phyloP scores from a whole-genome alignment of 2,797 vertebrate genomes.

The Xerus rutilus region DNA sequence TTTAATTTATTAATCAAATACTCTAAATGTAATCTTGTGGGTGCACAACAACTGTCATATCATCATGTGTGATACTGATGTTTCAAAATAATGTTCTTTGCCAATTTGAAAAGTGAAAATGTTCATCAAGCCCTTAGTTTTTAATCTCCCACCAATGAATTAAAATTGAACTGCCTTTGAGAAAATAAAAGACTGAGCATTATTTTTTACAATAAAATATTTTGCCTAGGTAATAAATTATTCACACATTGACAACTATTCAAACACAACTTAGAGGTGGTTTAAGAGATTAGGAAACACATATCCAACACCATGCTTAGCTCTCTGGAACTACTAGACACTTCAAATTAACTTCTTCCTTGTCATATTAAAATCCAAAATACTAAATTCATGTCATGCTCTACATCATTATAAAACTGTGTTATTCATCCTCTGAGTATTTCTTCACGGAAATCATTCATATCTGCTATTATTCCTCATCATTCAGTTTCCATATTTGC shows the following conservation, averaged over 20 bases:
- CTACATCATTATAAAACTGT: background rate
- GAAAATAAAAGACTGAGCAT: background rate
- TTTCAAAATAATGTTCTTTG: background rate
- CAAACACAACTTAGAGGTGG: background rate
- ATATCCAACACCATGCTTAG: background rate
- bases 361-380: background rate
- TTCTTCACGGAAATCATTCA: background rate
- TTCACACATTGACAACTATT: background rate
- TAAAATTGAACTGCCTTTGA: conserved; percentile 18
- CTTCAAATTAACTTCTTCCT: background rate
- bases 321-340: background rate
- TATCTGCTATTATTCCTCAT: background rate
- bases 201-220: background rate
- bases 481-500: background rate
- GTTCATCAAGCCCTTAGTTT: background rate
- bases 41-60: background rate
- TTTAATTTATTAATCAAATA: conserved; percentile 4
- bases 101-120: conserved; percentile 1
- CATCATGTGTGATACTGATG: background rate
- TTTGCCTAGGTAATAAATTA: background rate
- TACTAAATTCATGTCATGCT: background rate
- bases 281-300: conserved; percentile 5
- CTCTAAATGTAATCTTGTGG: background rate
- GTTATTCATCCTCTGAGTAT: background rate
- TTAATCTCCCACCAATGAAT: background rate